These are phyloP conservation scores for Lasioglossum zephyrum DNA, from an alignment of 2,888 invertebrate species.

Conservation along the genomic window DNA sequence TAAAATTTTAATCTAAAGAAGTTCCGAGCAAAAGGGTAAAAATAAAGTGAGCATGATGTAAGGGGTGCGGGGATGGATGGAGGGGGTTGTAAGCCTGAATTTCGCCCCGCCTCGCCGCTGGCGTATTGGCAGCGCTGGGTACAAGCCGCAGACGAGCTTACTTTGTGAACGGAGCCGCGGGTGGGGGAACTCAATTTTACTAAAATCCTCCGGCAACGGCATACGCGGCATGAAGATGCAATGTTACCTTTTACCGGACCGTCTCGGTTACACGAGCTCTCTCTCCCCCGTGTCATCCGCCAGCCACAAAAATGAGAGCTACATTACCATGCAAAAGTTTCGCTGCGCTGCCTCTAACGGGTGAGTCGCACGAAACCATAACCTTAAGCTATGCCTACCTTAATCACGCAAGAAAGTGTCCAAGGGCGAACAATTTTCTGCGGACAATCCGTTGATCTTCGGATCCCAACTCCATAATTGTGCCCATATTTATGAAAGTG, in stretches of 20 bases:
- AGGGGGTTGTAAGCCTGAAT: slow-evolving; percentile 29
- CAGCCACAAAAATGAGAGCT: slow-evolving; percentile 24
- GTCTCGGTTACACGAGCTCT: slow-evolving; percentile 33
- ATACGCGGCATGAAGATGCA: slow-evolving; percentile 6
- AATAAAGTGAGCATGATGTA: slow-evolving; percentile 18
- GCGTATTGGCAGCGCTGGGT: slow-evolving; percentile 25
- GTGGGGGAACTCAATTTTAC: slow-evolving; percentile 79
- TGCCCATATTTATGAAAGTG: too few species aligned
- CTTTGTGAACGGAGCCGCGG: slow-evolving; percentile 54
- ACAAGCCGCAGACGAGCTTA: slow-evolving; percentile 37
- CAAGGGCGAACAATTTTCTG: not conserved
- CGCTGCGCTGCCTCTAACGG: not conserved
- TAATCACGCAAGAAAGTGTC: not conserved
- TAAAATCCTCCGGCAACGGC: slow-evolving; percentile 74
- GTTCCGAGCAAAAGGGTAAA: slow-evolving; percentile 10
- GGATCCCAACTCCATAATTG: not conserved
- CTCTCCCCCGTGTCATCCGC: slow-evolving; percentile 20
- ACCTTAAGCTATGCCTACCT: not conserved
- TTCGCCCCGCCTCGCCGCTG: slow-evolving; percentile 16
- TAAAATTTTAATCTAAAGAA: slow-evolving; percentile 46
- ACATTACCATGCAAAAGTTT: slow-evolving; percentile 7
- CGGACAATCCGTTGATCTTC: not conserved
- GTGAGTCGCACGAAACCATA: not conserved
- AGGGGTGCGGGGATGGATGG: not conserved
- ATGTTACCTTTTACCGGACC: slow-evolving; percentile 37